Conservation (phyloP, 1,140 invertebrate species). For the Ptiloglossa arizonensis region DNA sequence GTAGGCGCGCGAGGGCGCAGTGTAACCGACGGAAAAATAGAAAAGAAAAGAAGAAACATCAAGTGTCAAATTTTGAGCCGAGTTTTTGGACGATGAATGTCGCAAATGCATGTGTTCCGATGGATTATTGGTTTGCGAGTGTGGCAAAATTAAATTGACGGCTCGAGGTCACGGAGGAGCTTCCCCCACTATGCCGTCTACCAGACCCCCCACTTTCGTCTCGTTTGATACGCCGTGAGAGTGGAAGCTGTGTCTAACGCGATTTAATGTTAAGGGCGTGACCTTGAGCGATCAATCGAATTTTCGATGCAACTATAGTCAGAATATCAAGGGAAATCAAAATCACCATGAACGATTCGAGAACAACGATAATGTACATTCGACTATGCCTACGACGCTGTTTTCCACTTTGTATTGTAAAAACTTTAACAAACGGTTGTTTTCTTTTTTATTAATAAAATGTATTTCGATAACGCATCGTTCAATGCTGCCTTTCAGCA, state of each 20-base stretch:
- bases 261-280: not conserved
- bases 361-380: slow-evolving; percentile 24
- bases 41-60: not conserved
- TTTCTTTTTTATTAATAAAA: slow-evolving; percentile 67
- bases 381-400: slow-evolving; percentile 49
- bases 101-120: no score
- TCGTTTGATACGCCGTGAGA: not conserved
- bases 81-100: no score
- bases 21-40: not conserved
- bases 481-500: no score
- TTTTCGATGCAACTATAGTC: not conserved
- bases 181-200: not conserved
- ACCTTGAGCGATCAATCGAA: not conserved
- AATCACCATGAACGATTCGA: not conserved
- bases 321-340: not conserved
- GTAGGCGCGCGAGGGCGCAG: slow-evolving; percentile 11
- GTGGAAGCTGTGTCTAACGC: not conserved
- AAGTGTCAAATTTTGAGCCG: not conserved
- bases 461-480: slow-evolving; percentile 39
- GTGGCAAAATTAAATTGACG: not conserved
- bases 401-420: slow-evolving; percentile 63
- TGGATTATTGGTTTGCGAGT: no score
- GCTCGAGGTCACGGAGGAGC: no score
- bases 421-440: slow-evolving; percentile 67
- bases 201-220: not conserved